Conservation (phyloP, 2,113 vertebrate species). For the Stomatorhinus ivindoensis region DNA sequence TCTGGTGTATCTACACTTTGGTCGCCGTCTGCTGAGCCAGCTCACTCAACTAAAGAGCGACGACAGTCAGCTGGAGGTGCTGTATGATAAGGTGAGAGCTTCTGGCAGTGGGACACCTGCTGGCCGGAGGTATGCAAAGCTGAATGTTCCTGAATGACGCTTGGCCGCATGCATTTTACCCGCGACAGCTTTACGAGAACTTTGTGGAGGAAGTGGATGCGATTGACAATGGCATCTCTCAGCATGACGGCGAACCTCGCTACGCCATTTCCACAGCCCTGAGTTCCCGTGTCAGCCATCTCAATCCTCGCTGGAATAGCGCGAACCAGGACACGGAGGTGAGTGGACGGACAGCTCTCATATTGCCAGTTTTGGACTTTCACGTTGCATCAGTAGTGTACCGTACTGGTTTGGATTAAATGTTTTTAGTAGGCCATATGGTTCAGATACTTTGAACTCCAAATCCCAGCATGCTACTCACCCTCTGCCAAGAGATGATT, state of each 20-base stretch:
- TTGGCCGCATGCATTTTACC: not conserved
- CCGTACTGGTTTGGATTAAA: not conserved
- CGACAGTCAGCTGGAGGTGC: slow-evolving; percentile 56
- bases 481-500: not conserved
- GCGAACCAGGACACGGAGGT: slow-evolving; percentile 73
- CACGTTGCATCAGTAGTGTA: not conserved
- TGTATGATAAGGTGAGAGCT: slow-evolving; percentile 79
- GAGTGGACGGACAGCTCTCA: not conserved
- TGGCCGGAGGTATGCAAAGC: not conserved
- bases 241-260: slow-evolving; percentile 71
- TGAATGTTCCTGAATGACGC: not conserved
- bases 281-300: slow-evolving; percentile 73
- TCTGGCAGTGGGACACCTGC: not conserved
- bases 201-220: slow-evolving; percentile 92
- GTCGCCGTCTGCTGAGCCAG: slow-evolving; percentile 64
- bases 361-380: not conserved
- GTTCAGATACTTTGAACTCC: not conserved
- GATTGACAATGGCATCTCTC: slow-evolving; percentile 85
- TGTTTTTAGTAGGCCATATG: not conserved
- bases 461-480: not conserved
- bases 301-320: slow-evolving; percentile 91
- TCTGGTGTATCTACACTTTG: slow-evolving; percentile 83
- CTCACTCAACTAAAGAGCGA: slow-evolving; percentile 63
- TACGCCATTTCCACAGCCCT: slow-evolving; percentile 73
- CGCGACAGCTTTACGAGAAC: slow-evolving; percentile 80